Percentiles rank a stretch among this genome's conserved stretches.
These are phyloP conservation scores for Charadrius vociferus DNA, from an alignment of 2,113 vertebrate species.

Conservation along the genomic window DNA sequence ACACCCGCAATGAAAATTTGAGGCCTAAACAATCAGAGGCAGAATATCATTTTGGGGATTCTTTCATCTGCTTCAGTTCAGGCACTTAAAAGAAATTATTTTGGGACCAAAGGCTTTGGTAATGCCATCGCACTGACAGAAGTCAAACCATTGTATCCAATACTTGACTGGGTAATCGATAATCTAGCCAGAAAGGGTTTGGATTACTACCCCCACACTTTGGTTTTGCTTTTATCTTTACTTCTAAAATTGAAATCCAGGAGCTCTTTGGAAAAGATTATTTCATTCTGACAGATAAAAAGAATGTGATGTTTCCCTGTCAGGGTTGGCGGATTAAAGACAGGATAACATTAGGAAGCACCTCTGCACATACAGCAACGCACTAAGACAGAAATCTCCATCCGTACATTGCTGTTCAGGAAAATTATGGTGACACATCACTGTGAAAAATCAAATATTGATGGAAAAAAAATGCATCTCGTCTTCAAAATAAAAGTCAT, in stretches of 20 bases:
- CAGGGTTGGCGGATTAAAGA: not conserved
- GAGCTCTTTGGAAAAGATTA: not conserved
- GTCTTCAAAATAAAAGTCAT: not conserved
- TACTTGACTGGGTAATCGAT: not conserved
- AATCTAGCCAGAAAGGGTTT: not conserved
- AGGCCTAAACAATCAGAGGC: not conserved
- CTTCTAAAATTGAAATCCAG: slow-evolving; percentile 43
- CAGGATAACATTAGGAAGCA: slow-evolving; percentile 1
- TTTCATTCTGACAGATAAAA: slow-evolving; percentile 57
- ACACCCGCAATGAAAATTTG: not conserved
- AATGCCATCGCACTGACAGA: not conserved
- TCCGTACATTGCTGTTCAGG: not conserved
- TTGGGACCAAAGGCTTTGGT: not conserved
- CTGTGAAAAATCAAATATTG: slow-evolving; percentile 12
- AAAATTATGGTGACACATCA: not conserved
- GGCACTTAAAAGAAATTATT: not conserved
- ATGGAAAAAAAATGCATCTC: not conserved
- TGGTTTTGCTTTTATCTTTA: slow-evolving; percentile 32
- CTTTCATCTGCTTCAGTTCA: not conserved
- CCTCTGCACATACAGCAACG: not conserved
- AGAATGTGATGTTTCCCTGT: not conserved
- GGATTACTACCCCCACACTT: slow-evolving; percentile 8
- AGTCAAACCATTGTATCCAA: not conserved
- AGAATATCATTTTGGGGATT: not conserved
- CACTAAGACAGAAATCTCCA: slow-evolving; percentile 7